These are phyloP conservation scores for Julus scandinavius DNA, from an alignment of 2,888 invertebrate genomes.

Conservation along the genomic window DNA sequence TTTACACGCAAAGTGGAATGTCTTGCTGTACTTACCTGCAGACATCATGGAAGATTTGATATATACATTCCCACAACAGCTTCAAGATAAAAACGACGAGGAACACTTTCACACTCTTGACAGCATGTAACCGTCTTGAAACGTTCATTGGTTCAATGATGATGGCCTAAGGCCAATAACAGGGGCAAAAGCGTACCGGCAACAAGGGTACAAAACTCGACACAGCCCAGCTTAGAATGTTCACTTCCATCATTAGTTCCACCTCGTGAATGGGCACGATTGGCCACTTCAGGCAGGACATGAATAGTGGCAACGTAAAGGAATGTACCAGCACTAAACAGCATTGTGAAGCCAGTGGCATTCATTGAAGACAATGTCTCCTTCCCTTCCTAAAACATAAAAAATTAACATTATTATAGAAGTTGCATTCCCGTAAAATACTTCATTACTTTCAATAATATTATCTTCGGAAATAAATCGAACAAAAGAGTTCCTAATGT, in stretches of 20 bases:
- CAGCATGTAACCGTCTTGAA: background rate
- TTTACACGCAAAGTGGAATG: background rate
- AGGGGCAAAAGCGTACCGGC: constrained; percentile 89
- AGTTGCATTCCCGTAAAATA: background rate
- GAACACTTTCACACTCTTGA: background rate
- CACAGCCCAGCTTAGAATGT: constrained; percentile 62
- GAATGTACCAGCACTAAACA: constrained; percentile 99
- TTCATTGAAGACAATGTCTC: constrained; percentile 88
- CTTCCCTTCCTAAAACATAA: constrained; percentile 79
- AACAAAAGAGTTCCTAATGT: no score
- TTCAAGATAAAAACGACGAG: background rate
- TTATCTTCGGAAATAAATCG: no score
- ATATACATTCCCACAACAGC: background rate
- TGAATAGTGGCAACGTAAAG: constrained; percentile 99
- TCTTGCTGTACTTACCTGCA: background rate
- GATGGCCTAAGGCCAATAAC: constrained; percentile 90
- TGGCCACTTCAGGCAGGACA: constrained; percentile 88
- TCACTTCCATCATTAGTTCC: constrained; percentile 62
- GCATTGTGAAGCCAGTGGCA: constrained; percentile 96
- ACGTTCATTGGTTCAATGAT: constrained; percentile 73
- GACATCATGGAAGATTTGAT: background rate
- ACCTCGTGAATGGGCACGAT: constrained; percentile 58
- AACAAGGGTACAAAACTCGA: constrained; percentile 85
- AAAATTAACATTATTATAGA: no score
- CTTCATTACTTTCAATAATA: no score